Evolutionary conservation across 2,113 vertebrate genomes (phyloP), one percentile per base, ranked within the genome.

Genomic region (Mionectes macconnelli): DNA sequence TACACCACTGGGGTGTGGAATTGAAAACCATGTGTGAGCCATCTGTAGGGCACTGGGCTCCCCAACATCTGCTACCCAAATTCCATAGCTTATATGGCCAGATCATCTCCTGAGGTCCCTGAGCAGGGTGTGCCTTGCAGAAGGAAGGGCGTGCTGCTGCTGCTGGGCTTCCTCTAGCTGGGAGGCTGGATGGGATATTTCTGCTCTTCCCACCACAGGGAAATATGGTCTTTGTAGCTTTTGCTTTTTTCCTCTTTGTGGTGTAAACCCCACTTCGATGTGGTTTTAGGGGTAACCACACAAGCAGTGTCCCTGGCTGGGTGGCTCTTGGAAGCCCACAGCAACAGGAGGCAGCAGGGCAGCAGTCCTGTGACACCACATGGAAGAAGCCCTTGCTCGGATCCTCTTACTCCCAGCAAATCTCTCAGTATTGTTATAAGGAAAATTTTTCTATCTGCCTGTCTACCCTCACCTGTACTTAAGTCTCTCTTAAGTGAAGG

Each of bases 21-120:
- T 55, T 30, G 25, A 70, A 88, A 67, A 44, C 47, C 94, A 89
- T 33, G 49, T 92, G 92, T 64, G 28, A 92, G 49, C 94, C 94
- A 92, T 86, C 88, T 89, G 92, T 10, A 81, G 68, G 79, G 42
- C 56, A 45, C 68, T 64, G 23, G 8, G 59, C n/a, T 60, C 45
- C 60, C 68, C 9, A 3, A 8, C 93, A 92, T 92, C 96, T 96
- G 93, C 87, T 81, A 4, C 66, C 85, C 44, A 1, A 83, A 86
- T 94, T 92, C 94, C 94, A n/a, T 28, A 7, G 18, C 7, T 44
- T 62, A 19, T 18, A 39, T 2, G 47, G 55, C 27, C 68, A 81
- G 56, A 90, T 56, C 44, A 45, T 57, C 83, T 83, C 63, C 83
- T 57, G 55, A 80, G 67, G 44, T 83, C 90, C 49, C 33, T 0